phyloP scores from a whole-genome alignment of 1,140 invertebrate species.

The Condylostylus longicornis region DNA sequence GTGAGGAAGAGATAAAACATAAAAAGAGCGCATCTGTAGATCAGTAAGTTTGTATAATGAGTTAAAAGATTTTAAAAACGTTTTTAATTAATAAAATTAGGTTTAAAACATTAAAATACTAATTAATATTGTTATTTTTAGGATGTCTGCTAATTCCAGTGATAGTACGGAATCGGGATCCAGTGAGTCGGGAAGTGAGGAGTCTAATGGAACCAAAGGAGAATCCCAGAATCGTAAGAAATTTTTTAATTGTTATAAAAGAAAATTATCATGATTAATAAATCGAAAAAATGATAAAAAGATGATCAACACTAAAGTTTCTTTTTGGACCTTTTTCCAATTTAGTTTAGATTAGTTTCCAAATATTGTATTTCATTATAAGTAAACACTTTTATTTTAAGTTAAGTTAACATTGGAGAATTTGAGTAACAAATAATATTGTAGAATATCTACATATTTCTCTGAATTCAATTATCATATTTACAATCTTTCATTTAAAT shows the following conservation, averaged over 20 bases:
- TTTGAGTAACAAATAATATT: no score
- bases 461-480: no score
- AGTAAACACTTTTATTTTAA: no score
- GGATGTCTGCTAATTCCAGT: conserved; percentile 25
- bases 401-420: no score
- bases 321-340: no score
- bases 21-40: conserved; percentile 26
- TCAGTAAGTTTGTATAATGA: conserved; percentile 19
- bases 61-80: not conserved
- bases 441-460: no score
- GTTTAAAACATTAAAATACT: not conserved
- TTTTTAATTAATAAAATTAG: not conserved
- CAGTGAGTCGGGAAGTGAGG: conserved; percentile 29
- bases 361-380: no score
- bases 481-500: no score
- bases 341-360: no score
- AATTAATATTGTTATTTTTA: not conserved
- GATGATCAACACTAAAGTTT: no score
- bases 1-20: conserved; percentile 39
- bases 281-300: no score
- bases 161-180: conserved; percentile 31
- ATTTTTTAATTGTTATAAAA: not conserved
- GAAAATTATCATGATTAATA: no score
- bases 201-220: conserved; percentile 17
- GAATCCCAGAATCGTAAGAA: conserved; percentile 8